A percentile compares a stretch with the other conserved stretches of the same genome.
Conservation (phyloP, 1,140 invertebrate genomes). For the Drosophila sp. region DNA sequence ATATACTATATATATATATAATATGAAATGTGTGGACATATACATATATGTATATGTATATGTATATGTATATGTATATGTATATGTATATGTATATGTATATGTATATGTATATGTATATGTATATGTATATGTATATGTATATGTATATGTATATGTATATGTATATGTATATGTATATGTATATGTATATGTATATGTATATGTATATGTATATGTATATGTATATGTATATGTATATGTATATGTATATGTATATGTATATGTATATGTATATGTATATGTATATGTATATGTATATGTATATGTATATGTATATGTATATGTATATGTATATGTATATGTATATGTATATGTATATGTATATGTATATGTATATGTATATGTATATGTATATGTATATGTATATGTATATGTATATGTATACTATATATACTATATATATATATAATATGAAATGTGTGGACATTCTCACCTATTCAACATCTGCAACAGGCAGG, state of each 20-base stretch:
- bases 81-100: conserved; percentile 9
- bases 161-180: conserved; percentile 11
- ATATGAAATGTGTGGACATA: no score
- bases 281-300: conserved; percentile 14
- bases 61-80: conserved; percentile 7
- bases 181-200: conserved; percentile 6
- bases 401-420: conserved; percentile 11
- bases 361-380: conserved; percentile 12
- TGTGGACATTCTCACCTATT: conserved; percentile 7
- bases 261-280: conserved; percentile 10
- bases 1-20: not conserved
- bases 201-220: conserved; percentile 17
- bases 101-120: conserved; percentile 17
- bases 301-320: conserved; percentile 9
- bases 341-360: conserved; percentile 11
- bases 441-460: not conserved
- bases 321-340: conserved; percentile 1
- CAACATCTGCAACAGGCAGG: conserved; percentile 56
- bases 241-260: conserved; percentile 9
- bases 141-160: conserved; percentile 11
- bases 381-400: conserved; percentile 9
- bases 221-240: not conserved
- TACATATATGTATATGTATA: conserved; percentile 9
- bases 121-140: not conserved
- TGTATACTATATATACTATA: not conserved